A percentile compares a stretch with the other conserved stretches of the same genome.
These are phyloP conservation scores for Melieria omissa DNA, from an alignment of 2,888 invertebrate genomes.

Conservation along the genomic window DNA sequence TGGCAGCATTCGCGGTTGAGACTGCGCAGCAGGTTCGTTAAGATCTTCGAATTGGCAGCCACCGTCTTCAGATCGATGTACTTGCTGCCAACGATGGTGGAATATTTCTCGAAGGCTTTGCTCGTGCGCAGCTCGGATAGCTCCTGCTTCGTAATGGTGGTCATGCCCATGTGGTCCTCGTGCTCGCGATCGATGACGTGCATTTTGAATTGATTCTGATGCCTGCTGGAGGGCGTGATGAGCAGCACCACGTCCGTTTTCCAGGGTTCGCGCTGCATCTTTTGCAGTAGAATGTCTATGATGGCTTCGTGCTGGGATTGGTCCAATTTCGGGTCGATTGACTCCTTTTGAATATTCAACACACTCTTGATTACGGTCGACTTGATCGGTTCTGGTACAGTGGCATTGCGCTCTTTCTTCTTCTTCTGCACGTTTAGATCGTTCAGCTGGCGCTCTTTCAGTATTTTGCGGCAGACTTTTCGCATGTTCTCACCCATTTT, in stretches of 20 bases:
- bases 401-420: conserved; percentile 41
- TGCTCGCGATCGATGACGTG: conserved; percentile 41
- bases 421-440: not conserved
- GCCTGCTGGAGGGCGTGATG: conserved; percentile 45
- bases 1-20: conserved; percentile 35
- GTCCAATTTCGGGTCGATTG: not conserved
- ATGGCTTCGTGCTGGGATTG: conserved; percentile 13
- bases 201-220: conserved; percentile 40
- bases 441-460: conserved; percentile 1
- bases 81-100: conserved; percentile 40
- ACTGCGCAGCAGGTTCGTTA: conserved; percentile 37
- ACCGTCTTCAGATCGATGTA: conserved; percentile 43
- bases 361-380: conserved; percentile 12
- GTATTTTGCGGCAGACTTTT: conserved; percentile 19
- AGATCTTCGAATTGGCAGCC: conserved; percentile 34
- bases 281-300: conserved; percentile 40
- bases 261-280: conserved; percentile 29
- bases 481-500: conserved; percentile 13
- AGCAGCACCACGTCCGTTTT: conserved; percentile 40
- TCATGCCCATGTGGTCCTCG: conserved; percentile 40
- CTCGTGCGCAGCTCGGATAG: conserved; percentile 35
- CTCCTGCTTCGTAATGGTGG: conserved; percentile 40
- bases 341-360: not conserved
- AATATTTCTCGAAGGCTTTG: conserved; percentile 38
- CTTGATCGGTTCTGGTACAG: conserved; percentile 8